Base-by-base conservation (phyloP, 2,113 vertebrate species). In the Zingel zingel region DNA sequence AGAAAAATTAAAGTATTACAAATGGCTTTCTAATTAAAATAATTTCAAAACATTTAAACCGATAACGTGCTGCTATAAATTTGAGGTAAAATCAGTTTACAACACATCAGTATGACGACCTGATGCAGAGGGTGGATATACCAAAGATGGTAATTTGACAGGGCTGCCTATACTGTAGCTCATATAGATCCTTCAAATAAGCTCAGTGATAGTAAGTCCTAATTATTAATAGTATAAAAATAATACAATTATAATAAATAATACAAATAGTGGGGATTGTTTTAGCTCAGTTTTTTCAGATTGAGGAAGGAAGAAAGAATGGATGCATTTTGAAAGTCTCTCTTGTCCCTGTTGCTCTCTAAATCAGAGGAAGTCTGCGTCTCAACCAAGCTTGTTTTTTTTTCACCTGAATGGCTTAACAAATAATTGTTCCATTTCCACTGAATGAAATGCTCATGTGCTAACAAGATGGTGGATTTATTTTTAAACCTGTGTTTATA, bases 401-500 rank as follows among this genome's bases (percentile, higher is more conserved):
- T 16, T 73, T 73, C 33, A 57, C 19, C 18, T 54, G 33, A 54
- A 18, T 51, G 56, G 19, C 4, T 13, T 15, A 54, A 73, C 30
- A 51, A 56, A 47, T 58, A 59, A 65, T 59, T 63, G 39, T 23
- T 48, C 57, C 63, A 39, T 36, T 48, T 45, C 19, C 19, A n/a
- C 63, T 27, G 48, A 69, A 63, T 74, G 50, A 69, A n/a, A 69
- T 19, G 25, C 54, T 84, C 68, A 25, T 54, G 10, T 70, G 58
- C 54, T 25, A n/a, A 61, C 43, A 59, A 68, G 74, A 74, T 62
- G n/a, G 36, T 72, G 57, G 50, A 23, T 58, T 47, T 71, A 66
- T 67, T 72, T 76, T 58, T 73, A 59, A 53, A 43, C 3, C 18
- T 39, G 10, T 59, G 69, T 68, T 69, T 57, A 30, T 63, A n/a